Base-by-base conservation (phyloP, 2,113 vertebrate species). In the Alosa alosa region DNA sequence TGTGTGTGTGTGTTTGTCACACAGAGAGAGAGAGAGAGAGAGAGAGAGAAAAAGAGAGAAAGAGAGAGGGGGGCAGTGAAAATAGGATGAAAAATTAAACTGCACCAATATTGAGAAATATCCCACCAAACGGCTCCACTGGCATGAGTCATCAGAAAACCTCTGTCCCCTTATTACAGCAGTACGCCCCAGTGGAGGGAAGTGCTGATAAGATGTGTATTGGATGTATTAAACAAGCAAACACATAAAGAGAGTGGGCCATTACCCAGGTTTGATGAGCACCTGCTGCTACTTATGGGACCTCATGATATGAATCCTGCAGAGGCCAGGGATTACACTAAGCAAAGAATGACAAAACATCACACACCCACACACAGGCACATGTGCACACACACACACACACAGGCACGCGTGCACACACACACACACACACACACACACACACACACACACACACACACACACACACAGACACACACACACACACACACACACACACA, bases 331-430 rank as follows among this genome's bases (percentile, higher is more conserved):
- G n/a, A 68, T 68, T 68, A 68, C 64, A 0, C n/a, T 31, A 10
- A 31, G 64, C 0, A 68, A 68, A 68, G 9, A 22, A 60, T 60
- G 3, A 52, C 9, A 17, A 15, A 52, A 15, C 50, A n/a, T 31
- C 22, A n/a, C 4, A 68, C 64, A 20, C 25, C 72, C 60, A 72
- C n/a, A 57, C 9, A 57, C 55, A 57, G 8, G 17, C 13, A 64
- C 60, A 25, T n/a, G n/a, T 20, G n/a, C 60, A 64, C 60, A 64
- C 45, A 84, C 47, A 86, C 22, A 78, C 49, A 81, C 78, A 57
- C 13, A 17, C 31, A 52, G 31, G 31, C 31, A 1, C 31, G 31
- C 31, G 31, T 1, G 31, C 31, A 78, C 49, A 81, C 78, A 57
- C 13, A 17, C 31, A 52, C 6, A 75, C 64, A 25, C 82, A 68